phyloP scores from a whole-genome alignment of 2,797 vertebrate genomes.

The Poeciliopsis turneri region DNA sequence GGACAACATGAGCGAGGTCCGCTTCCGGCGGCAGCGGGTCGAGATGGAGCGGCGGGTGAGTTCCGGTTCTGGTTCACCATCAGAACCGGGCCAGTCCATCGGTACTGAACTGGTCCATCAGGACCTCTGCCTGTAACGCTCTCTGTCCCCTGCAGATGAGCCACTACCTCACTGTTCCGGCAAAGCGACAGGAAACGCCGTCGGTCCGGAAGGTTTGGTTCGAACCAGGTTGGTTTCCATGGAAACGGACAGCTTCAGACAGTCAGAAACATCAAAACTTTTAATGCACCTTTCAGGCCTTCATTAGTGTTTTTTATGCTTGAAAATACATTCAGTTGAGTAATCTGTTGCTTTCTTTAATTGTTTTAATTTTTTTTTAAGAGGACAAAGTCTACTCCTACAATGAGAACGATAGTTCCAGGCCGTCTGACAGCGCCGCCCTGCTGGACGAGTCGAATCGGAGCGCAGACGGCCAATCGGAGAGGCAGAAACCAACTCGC shows the following conservation, averaged over 20 bases:
- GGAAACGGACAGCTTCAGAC: background rate
- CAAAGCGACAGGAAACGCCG: slow-evolving; percentile 83
- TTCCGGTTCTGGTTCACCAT: background rate
- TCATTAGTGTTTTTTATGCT: background rate
- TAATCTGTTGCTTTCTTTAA: too few relatives aligned
- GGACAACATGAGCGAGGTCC: slow-evolving; percentile 88
- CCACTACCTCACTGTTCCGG: slow-evolving; percentile 90
- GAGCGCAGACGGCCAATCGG: slow-evolving; percentile 67
- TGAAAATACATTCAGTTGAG: too few relatives aligned
- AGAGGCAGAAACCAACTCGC: slow-evolving; percentile 78
- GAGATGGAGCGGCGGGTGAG: slow-evolving; percentile 89
- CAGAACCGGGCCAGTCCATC: too few relatives aligned
- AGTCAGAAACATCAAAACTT: background rate
- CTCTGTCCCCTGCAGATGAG: slow-evolving; percentile 81
- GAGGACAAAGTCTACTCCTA: slow-evolving; percentile 69
- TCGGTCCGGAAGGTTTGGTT: slow-evolving; percentile 85
- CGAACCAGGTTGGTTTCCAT: slow-evolving; percentile 82
- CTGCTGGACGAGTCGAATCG: slow-evolving; percentile 37
- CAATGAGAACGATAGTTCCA: slow-evolving; percentile 42
- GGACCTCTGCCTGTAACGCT: background rate
- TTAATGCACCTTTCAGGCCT: background rate
- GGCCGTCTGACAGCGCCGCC: slow-evolving; percentile 27
- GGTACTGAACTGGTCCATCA: background rate
- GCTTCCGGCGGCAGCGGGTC: slow-evolving; percentile 86
- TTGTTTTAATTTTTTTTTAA: slow-evolving; percentile 25